Evolutionary conservation across 2,888 invertebrate genomes (phyloP).

Genomic region (Hyposoter dolosus): DNA sequence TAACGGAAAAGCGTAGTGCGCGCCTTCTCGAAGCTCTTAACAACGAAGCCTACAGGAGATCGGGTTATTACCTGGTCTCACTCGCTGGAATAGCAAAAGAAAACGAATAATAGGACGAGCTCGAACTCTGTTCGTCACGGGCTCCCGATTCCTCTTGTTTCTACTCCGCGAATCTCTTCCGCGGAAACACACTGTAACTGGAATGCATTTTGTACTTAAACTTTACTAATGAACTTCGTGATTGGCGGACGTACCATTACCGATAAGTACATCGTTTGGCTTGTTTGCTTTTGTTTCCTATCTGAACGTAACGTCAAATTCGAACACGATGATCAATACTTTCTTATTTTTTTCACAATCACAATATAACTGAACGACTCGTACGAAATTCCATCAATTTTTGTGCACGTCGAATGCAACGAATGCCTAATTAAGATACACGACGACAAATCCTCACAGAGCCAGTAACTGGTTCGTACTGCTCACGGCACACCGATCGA

Average conservation of each 20-base stretch:
- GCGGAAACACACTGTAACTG: not conserved
- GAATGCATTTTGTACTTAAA: constrained; percentile 34
- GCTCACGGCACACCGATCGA: not conserved
- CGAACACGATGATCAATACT: constrained; percentile 10
- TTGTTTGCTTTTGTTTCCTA: not conserved
- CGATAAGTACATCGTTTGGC: constrained; percentile 9
- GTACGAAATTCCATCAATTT: not conserved
- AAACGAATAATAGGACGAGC: not conserved
- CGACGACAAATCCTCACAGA: not conserved
- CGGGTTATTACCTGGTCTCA: constrained; percentile 12
- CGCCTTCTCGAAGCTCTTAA: constrained; percentile 16
- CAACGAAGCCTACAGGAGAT: not conserved
- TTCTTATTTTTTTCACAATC: not conserved
- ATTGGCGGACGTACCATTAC: constrained; percentile 17
- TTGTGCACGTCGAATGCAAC: too few relatives aligned
- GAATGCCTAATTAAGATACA: not conserved
- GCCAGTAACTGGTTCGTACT: not conserved
- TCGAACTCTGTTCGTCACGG: constrained; percentile 12
- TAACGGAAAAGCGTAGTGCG: constrained; percentile 60
- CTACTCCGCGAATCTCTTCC: constrained; percentile 14
- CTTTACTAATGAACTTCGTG: constrained; percentile 46
- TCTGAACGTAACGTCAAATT: not conserved
- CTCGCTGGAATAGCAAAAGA: constrained; percentile 1
- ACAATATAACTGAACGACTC: not conserved
- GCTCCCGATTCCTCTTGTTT: constrained; percentile 35